Evolutionary conservation across 2,797 vertebrate species (phyloP).

Genomic region (Oryzias dopingdopingensis): DNA sequence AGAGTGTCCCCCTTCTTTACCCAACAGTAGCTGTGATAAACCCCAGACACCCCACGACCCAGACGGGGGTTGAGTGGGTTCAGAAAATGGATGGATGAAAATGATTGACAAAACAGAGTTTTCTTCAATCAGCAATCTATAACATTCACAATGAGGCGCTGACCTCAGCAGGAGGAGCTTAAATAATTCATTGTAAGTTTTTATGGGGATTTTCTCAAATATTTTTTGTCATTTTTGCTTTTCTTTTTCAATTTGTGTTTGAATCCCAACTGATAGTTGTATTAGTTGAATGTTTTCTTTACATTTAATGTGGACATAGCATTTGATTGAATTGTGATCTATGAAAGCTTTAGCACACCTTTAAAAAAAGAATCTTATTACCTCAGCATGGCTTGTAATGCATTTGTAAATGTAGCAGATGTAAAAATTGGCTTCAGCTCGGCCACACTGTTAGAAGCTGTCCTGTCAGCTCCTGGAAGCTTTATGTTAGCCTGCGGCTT

Average conservation of each 20-base stretch:
- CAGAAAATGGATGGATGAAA: not conserved
- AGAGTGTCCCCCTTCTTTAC: not conserved
- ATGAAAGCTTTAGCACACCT: not conserved
- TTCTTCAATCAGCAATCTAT: too few species aligned
- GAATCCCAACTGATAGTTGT: too few species aligned
- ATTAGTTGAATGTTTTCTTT: not conserved
- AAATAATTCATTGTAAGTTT: too few species aligned
- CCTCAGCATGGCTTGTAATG: not conserved
- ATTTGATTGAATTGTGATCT: not conserved
- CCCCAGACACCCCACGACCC: not conserved
- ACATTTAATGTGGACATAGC: too few species aligned
- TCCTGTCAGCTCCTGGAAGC: slow-evolving; percentile 4
- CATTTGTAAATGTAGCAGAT: not conserved
- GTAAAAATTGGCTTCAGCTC: slow-evolving; percentile 26
- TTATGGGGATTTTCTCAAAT: too few species aligned
- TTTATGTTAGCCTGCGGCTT: slow-evolving; percentile 28
- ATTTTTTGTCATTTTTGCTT: too few species aligned
- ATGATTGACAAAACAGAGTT: not conserved
- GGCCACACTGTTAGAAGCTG: slow-evolving; percentile 28
- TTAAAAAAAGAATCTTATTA: not conserved
- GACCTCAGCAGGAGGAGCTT: too few species aligned
- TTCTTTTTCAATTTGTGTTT: too few species aligned
- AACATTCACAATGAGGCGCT: too few species aligned
- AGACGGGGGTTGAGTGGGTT: not conserved
- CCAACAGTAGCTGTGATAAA: not conserved